phyloP scores from a whole-genome alignment of 2,888 invertebrate genomes.

The Parthenolecanium corni region DNA sequence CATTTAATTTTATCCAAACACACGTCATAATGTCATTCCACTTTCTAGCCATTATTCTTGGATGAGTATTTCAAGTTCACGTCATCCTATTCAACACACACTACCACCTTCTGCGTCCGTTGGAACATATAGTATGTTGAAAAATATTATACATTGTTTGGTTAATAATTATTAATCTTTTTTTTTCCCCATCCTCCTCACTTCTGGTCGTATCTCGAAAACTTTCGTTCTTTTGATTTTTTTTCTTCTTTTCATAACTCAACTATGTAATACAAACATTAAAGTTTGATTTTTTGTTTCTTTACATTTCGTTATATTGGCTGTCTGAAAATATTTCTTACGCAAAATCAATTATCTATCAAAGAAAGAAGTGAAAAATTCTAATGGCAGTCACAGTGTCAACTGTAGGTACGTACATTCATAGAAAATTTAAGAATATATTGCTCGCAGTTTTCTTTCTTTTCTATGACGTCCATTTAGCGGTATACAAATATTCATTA shows the following conservation, averaged over 20 bases:
- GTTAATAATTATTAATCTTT: neutral
- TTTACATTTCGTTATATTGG: neutral
- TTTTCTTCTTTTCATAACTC: neutral
- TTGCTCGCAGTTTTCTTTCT: too few relatives aligned
- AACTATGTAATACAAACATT: neutral
- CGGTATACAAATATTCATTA: too few relatives aligned
- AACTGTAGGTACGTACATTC: neutral
- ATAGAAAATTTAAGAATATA: neutral
- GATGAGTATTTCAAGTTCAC: slow-evolving; percentile 20
- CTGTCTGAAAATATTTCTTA: neutral
- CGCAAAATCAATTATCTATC: slow-evolving; percentile 9
- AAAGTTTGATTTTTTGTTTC: neutral
- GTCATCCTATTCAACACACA: neutral
- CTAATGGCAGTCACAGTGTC: neutral
- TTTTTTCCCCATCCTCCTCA: neutral
- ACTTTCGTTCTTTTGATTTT: slow-evolving; percentile 1
- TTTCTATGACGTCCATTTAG: too few relatives aligned
- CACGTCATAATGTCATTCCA: slow-evolving; percentile 19
- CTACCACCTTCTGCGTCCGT: neutral
- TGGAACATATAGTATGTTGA: neutral
- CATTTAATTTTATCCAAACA: slow-evolving; percentile 13
- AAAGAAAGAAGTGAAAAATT: neutral
- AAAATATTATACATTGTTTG: neutral
- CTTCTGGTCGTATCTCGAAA: neutral
- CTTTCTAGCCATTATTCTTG: slow-evolving; percentile 22